These are phyloP conservation scores for Syrmaticus mikado DNA, from an alignment of 2,113 vertebrate genomes.

Conservation along the genomic window DNA sequence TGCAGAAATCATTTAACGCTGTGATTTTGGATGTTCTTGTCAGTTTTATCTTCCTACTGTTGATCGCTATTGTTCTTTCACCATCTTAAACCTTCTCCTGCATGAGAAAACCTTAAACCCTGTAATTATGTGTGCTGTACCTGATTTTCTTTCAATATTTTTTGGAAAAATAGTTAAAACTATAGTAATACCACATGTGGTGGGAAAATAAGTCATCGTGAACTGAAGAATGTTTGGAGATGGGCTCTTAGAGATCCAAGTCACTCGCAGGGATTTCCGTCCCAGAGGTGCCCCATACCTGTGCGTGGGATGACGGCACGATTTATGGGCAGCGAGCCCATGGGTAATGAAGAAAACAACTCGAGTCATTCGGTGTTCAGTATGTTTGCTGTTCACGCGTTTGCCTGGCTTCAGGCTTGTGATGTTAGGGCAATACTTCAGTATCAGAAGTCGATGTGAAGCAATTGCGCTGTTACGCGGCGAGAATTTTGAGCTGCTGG, in stretches of 20 bases:
- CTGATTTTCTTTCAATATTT: constrained; percentile 13
- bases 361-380: fast-evolving
- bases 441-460: background rate
- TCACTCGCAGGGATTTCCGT: background rate
- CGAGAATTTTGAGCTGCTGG: background rate
- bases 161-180: background rate
- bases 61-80: constrained; percentile 8
- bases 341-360: background rate
- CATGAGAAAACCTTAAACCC: background rate
- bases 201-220: background rate
- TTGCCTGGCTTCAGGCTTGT: background rate
- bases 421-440: background rate
- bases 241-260: background rate
- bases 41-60: background rate
- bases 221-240: background rate
- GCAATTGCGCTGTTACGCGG: background rate
- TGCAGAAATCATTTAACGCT: background rate
- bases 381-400: fast-evolving
- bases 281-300: background rate
- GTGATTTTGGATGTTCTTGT: background rate
- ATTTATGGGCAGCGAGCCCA: too few species aligned
- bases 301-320: too few species aligned
- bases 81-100: background rate
- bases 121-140: constrained; percentile 2
- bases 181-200: background rate